Evolutionary conservation across 2,797 vertebrate genomes (phyloP), one percentile per base, ranked within the genome.

Genomic region (Sciaenops ocellatus): DNA sequence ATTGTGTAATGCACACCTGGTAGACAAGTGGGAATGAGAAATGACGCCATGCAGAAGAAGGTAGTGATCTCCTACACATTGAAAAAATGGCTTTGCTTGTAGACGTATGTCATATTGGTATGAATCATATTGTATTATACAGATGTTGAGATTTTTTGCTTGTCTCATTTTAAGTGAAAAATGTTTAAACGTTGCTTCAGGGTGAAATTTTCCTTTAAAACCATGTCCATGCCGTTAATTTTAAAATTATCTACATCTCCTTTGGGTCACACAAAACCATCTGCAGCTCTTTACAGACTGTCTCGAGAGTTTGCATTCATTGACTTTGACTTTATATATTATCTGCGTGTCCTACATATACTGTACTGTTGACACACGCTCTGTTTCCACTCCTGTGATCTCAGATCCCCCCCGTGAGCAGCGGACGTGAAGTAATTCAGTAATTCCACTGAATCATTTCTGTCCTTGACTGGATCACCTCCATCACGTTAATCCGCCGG

Each of bases 401-500:
- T 80, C 85, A 76, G 61, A 82, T 55, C 70, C 41, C 69, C 54
- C 44, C 38, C 75, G 15, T 73, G 76, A 78, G 80, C 77, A 62
- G 75, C 69, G 59, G 78, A 90, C 76, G 24, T 90, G 88, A 90
- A 90, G 85, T 89, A 70, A 88, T 85, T 77, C 67, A 65, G 56
- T 82, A 87, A 89, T 89, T 90, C 84, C 87, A 78, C 57, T 87
- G 87, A 91, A 86, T 92, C 85, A 88, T 89, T 54, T 80, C 80
- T 88, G 83, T 74, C 91, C 89, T 90, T 86, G 89, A 67, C 72
- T 70, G 52, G 41, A 84, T 85, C 30, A 22, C 68, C 71, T 84
- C 76, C 65, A 65, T 87, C 67, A 60, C 3, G 47, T 30, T 66
- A 42, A 69, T 81, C 64, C 50, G 54, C 44, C 9, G 28, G 71